Base-by-base conservation (phyloP, 2,888 invertebrate genomes). In the Drosophila atroscutellata region DNA sequence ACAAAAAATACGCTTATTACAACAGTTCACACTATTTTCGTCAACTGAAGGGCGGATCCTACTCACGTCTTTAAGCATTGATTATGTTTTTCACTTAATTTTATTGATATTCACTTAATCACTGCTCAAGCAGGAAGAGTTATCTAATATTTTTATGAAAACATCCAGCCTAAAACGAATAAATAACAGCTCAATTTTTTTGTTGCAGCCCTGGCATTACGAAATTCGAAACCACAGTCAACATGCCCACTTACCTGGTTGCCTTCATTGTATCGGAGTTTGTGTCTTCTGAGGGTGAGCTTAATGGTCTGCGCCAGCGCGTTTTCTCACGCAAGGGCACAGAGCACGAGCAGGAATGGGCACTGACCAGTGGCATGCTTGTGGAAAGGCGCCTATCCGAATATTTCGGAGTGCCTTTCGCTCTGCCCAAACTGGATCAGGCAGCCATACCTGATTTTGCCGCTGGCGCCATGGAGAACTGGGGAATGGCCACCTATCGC, bases 381-480 rank as follows among this genome's bases (percentile, higher is more conserved):
- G 95, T 97, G 6, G 92, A 98, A 1, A 94, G 94, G 30, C 95
- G 95, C 77, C 94, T 96, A 56, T 96, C 96, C 69, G 94, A 95
- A 0, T 96, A 96, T 78, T 97, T 97, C 86, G 94, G 94, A 69
- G 95, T 97, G 30, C 93, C 95, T 24, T 98, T 96, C 83, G 95
- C 96, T 0, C 89, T 98, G 26, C 95, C 96, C 0, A 98, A 98
- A 93, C 94, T 97, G 84, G 98, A 98, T 91, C 97, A 98, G 96
- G 96, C 96, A 2, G 97, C 97, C 0, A 95, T 98, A 13, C 97
- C 97, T 0, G 96, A 97, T 83, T 97, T 98, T 88, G 94, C 95
- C 32, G 95, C 96, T 73, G 96, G 96, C 26, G 98, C 98, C 42
- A 98, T 98, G 98, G 98, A 98, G 91, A 98, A 98, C 91, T 98